phyloP scores from a whole-genome alignment of 1,140 invertebrate species.

The Vanessa atalanta region DNA sequence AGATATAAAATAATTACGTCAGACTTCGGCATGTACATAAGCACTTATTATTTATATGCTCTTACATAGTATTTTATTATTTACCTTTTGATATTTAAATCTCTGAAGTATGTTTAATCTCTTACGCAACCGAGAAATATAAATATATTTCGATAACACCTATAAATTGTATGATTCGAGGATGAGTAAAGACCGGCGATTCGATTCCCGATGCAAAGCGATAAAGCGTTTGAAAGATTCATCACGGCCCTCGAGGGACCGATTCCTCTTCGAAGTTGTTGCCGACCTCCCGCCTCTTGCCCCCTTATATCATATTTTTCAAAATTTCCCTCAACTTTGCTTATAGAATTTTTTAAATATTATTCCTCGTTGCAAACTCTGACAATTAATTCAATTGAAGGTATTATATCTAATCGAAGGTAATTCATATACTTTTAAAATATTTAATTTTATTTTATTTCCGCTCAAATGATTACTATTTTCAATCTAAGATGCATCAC shows the following conservation, averaged over 20 bases:
- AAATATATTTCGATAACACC: conserved; percentile 31
- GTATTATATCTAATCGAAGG: background rate
- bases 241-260: conserved; percentile 64
- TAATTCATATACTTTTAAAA: background rate
- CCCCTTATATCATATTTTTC: conserved; percentile 34
- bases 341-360: conserved; percentile 47
- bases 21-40: background rate
- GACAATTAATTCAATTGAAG: conserved; percentile 52
- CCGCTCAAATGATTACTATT: background rate
- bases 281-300: conserved; percentile 56
- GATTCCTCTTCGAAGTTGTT: conserved; percentile 70
- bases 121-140: conserved; percentile 21
- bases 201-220: conserved; percentile 70
- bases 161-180: conserved; percentile 38
- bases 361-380: conserved; percentile 47
- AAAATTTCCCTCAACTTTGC: conserved; percentile 52
- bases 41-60: too few relatives aligned
- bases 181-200: conserved; percentile 45
- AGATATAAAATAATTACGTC: background rate
- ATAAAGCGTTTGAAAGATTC: conserved; percentile 76
- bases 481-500: background rate
- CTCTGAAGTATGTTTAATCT: conserved; percentile 15
- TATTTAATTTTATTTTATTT: background rate
- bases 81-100: background rate
- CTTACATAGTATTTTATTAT: too few relatives aligned